Evolutionary conservation across 2,888 invertebrate species (phyloP).

Genomic region (Pseudococcus longispinus): DNA sequence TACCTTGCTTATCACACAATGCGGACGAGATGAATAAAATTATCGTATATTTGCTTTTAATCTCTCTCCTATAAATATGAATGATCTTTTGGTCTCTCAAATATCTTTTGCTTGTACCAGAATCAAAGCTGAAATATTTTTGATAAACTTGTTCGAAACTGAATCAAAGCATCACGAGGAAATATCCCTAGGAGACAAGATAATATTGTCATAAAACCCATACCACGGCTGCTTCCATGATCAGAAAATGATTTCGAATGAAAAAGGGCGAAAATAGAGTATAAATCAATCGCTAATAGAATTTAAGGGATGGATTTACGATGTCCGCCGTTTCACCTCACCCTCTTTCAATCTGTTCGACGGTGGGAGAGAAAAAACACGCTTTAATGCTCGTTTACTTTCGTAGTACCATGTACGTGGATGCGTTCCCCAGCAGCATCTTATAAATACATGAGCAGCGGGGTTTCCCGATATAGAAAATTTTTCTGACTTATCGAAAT

Average conservation of each 20-base stretch:
- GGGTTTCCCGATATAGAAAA: neutral
- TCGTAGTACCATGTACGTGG: neutral
- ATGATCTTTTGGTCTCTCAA: too few relatives aligned
- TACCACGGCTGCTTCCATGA: neutral
- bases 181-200: neutral
- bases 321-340: slow-evolving; percentile 49
- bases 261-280: slow-evolving; percentile 13
- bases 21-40: too few relatives aligned
- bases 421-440: neutral
- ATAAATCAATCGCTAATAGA: slow-evolving; percentile 56
- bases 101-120: too few relatives aligned
- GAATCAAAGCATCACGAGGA: neutral
- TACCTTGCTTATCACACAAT: too few relatives aligned
- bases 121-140: too few relatives aligned
- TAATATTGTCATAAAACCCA: neutral
- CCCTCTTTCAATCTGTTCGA: neutral
- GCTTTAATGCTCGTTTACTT: neutral
- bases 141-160: neutral
- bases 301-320: slow-evolving; percentile 54
- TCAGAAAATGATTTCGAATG: neutral
- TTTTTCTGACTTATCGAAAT: slow-evolving; percentile 33
- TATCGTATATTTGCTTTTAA: too few relatives aligned
- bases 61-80: too few relatives aligned
- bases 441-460: neutral
- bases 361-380: neutral